These are phyloP conservation scores for Acipenser ruthenus DNA, from an alignment of 2,797 vertebrate species.

Conservation along the genomic window DNA sequence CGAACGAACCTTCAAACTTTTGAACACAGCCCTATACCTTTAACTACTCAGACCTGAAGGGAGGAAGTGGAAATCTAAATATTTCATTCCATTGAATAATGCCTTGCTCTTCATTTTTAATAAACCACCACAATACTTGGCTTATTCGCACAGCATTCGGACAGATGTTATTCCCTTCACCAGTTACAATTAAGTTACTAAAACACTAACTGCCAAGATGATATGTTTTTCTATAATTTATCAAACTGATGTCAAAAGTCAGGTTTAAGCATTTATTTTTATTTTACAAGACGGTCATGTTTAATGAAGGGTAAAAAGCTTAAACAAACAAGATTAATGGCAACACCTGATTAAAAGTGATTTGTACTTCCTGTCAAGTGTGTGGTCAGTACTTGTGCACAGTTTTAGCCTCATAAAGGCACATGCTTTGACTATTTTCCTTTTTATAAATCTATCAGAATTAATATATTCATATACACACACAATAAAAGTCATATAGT, in stretches of 20 bases:
- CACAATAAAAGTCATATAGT: neutral
- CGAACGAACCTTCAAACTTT: no score
- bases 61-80: slow-evolving; percentile 44
- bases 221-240: slow-evolving; percentile 68
- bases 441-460: slow-evolving; percentile 1
- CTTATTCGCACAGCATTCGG: slow-evolving; percentile 30
- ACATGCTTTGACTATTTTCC: slow-evolving; percentile 28
- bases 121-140: slow-evolving; percentile 20
- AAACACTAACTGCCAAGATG: slow-evolving; percentile 41
- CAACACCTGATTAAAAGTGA: slow-evolving; percentile 61
- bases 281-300: slow-evolving; percentile 48
- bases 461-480: slow-evolving; percentile 6
- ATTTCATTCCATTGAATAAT: slow-evolving; percentile 38
- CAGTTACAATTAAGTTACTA: slow-evolving; percentile 24
- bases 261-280: slow-evolving; percentile 57
- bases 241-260: slow-evolving; percentile 66
- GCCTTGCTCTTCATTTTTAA: slow-evolving; percentile 46
- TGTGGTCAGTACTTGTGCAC: slow-evolving; percentile 52
- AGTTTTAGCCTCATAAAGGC: slow-evolving; percentile 44
- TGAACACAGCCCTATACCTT: neutral
- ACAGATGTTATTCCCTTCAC: slow-evolving; percentile 53
- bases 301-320: slow-evolving; percentile 48
- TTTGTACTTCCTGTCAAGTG: slow-evolving; percentile 60
- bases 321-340: slow-evolving; percentile 63
- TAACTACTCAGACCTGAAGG: slow-evolving; percentile 11